Evolutionary conservation across 2,888 invertebrate species (phyloP).

Genomic region (Seladonia tumulorum): DNA sequence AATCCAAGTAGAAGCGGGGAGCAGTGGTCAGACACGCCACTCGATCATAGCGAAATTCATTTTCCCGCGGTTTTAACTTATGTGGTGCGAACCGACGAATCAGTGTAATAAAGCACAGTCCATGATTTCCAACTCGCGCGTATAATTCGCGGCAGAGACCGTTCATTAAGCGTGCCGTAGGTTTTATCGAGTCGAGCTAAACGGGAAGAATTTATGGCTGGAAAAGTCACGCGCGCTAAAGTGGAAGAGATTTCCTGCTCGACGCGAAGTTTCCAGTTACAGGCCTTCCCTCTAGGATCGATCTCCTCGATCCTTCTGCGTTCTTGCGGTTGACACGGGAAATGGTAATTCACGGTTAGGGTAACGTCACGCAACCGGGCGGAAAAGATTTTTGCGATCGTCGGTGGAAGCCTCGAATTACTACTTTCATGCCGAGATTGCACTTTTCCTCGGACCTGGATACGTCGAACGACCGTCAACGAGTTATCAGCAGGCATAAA

Average conservation of each 20-base stretch:
- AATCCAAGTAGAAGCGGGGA: background rate
- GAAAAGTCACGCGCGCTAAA: slow-evolving; percentile 34
- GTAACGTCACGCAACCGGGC: slow-evolving; percentile 43
- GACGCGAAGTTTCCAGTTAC: slow-evolving; percentile 17
- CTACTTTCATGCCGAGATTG: slow-evolving; percentile 33
- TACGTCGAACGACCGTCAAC: slow-evolving; percentile 7
- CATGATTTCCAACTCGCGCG: background rate
- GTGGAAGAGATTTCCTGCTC: background rate
- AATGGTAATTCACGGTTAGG: slow-evolving; percentile 50
- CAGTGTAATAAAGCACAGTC: background rate
- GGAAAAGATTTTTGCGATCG: slow-evolving; percentile 34
- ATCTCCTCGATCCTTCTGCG: slow-evolving; percentile 6
- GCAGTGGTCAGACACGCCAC: background rate
- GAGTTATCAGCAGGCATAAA: slow-evolving; percentile 34
- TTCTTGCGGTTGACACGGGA: slow-evolving; percentile 30
- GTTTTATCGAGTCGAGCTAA: slow-evolving; percentile 1
- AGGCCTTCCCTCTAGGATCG: slow-evolving; percentile 13
- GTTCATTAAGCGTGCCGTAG: slow-evolving; percentile 1
- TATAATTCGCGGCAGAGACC: background rate
- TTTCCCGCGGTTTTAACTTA: background rate
- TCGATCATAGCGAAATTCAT: background rate
- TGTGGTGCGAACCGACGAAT: background rate
- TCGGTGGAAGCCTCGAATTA: slow-evolving; percentile 20
- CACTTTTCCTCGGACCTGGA: background rate
- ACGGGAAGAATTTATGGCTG: slow-evolving; percentile 24